Base-by-base conservation (phyloP, 1,140 invertebrate species). In the Anastrepha ludens region DNA sequence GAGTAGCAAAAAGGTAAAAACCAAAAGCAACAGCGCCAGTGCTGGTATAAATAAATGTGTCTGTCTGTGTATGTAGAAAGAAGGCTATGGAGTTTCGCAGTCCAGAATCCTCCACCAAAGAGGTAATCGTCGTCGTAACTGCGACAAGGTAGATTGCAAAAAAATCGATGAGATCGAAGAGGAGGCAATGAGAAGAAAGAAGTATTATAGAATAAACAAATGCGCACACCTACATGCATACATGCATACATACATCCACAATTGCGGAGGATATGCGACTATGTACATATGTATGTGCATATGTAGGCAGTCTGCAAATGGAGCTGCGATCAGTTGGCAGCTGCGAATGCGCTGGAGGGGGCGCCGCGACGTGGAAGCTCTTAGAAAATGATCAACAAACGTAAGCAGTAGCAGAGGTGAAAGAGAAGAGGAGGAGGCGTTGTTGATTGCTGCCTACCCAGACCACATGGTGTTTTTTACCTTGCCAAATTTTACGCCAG, bases 131-230 rank as follows among this genome's bases (percentile, higher is more conserved):
- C 67, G 41, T 74, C 67, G 11, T 11, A 55, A 55, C 6, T 8
- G 50, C 50, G 50, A 8, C 50, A 74, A 74, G 67, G 41, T 74
- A 44, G 44, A 74, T 44, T 74, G 67, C 67, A 74, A 74, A 74
- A 55, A 70, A 74, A 74, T 74, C 67, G 41, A 74, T 74, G 39
- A n/a, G 67, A 74, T 74, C 41, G 67, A 47, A 17, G 67, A 74
- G 4, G 41, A 74, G 41, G 17, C 67, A 41, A 29, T 3, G 5
- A 4, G 2, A 7, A 9, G 11, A 29, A 67, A 44, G 41, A 41
- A 44, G 44, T 47, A 47, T 8, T 55, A 55, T 11, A 8, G 41
- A 47, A 47, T 44, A 15, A 67, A 6, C 50, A 8, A 55, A 55
- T 55, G 50, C 50, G 11, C 50, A 11, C 50, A 55, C 11, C 6